Conservation (phyloP, 1,140 invertebrate species). For the Hylyphantes graminicola region DNA sequence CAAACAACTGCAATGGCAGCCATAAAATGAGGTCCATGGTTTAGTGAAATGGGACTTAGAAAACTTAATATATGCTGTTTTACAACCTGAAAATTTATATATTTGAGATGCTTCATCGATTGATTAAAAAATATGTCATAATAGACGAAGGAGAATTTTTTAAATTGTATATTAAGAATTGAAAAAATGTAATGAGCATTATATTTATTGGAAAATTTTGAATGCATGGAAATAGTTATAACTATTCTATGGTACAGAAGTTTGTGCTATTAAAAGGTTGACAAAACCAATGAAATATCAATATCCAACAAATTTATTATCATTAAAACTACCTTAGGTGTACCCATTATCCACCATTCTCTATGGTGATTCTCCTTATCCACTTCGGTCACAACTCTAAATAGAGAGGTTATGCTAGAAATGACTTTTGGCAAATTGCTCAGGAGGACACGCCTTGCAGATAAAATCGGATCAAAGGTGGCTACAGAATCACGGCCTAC, state of each 20-base stretch:
- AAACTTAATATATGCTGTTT: slow-evolving; percentile 86
- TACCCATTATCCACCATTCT: slow-evolving; percentile 67
- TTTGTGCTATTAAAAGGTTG: neutral
- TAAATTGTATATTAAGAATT: neutral
- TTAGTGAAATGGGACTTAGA: slow-evolving; percentile 86
- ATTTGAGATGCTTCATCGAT: neutral
- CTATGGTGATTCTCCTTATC: slow-evolving; percentile 43
- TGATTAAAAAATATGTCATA: neutral
- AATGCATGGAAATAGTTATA: neutral
- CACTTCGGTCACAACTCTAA: slow-evolving; percentile 71
- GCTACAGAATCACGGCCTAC: slow-evolving; percentile 15
- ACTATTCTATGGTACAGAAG: neutral
- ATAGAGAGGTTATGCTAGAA: slow-evolving; percentile 81
- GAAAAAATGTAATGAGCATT: neutral
- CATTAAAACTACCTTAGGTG: slow-evolving; percentile 65
- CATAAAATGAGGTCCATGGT: slow-evolving; percentile 85
- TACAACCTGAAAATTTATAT: slow-evolving; percentile 70
- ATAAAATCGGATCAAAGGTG: slow-evolving; percentile 69
- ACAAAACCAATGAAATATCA: neutral
- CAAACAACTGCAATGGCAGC: slow-evolving; percentile 89
- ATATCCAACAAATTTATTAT: neutral
- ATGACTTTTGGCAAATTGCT: slow-evolving; percentile 85
- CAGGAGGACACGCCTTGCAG: slow-evolving; percentile 79
- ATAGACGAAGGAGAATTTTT: neutral
- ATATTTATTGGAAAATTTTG: neutral